Percentiles rank a stretch among this genome's conserved stretches.
phyloP scores from a whole-genome alignment of 2,113 vertebrate genomes.

The Charadrius vociferus region DNA sequence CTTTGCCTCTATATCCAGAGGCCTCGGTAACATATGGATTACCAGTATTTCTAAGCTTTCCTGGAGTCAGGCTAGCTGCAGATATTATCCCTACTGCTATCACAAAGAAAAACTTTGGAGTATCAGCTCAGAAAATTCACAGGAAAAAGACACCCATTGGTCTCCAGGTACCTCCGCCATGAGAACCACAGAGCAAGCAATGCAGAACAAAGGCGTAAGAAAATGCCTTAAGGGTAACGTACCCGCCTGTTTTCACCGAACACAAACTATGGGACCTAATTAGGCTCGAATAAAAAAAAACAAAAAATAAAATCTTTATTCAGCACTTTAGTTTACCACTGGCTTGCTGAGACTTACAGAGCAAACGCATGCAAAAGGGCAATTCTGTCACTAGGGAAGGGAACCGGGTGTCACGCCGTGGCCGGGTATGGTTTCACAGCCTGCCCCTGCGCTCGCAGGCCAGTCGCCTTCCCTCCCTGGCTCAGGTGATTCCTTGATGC shows the following conservation, averaged over 20 bases:
- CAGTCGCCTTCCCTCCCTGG: background rate
- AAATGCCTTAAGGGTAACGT: background rate
- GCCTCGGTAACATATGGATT: background rate
- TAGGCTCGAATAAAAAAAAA: background rate
- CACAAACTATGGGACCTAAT: background rate
- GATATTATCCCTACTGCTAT: background rate
- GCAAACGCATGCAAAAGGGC: background rate
- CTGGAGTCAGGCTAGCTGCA: background rate
- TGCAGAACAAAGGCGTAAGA: background rate
- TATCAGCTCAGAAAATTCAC: background rate
- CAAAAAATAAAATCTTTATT: background rate
- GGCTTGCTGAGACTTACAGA: background rate
- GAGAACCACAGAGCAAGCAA: background rate
- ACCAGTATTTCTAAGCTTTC: background rate
- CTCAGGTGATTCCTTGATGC: accelerated
- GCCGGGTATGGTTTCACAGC: accelerated
- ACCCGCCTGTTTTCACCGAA: background rate
- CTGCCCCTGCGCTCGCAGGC: background rate
- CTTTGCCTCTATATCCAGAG: background rate
- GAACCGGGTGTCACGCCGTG: background rate
- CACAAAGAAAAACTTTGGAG: background rate
- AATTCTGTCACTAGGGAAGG: background rate
- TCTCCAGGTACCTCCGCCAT: background rate
- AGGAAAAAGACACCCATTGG: background rate
- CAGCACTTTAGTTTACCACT: background rate